Evolutionary conservation across 2,888 invertebrate species (phyloP), one percentile per base, ranked within the genome.

Genomic region (Cremastobaeus sp.): DNA sequence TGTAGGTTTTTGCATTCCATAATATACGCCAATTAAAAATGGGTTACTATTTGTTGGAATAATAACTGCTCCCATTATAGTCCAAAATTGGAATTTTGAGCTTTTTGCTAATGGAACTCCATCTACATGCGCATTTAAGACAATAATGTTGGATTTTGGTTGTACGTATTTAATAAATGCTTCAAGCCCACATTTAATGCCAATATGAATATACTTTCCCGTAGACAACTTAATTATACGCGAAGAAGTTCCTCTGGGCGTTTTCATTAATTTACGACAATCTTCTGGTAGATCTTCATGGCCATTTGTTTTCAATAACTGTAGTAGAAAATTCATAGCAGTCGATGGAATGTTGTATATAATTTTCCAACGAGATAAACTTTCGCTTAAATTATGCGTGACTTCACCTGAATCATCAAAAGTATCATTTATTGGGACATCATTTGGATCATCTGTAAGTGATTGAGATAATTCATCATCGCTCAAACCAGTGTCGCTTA

Each of bases 21-120:
- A 34, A 11, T 34, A 25, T 6, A 8, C 25, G 4, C 25, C 25
- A 8, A 25, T 25, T 6, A 25, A 8, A 25, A 25, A 25, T 6
- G 25, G 25, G 8, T 25, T 25, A 8, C 25, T 25, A 6, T 25
- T 4, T 25, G 8, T 25, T 25, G 25, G 25, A 25, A 4, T 25
- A 6, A 25, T 25, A 25, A 25, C 8, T 25, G 25, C 8, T 25
- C 25, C 25, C 25, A 25, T 25, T 25, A 25, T 25, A 8, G 25
- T 25, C 25, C 25, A 25, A 6, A 25, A 8, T 6, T 25, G 4
- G 8, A 25, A 35, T 8, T 54, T 25, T 2, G 28, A 37, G 4
- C 39, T 39, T n/a, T 54, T 39, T 17, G 20, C 17, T 1, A 54
- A 12, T 12, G 54, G 54, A 14, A 37, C 3, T n/a, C 37, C 54